Conservation (phyloP, 2,888 invertebrate species). For the Drosophila cognata region DNA sequence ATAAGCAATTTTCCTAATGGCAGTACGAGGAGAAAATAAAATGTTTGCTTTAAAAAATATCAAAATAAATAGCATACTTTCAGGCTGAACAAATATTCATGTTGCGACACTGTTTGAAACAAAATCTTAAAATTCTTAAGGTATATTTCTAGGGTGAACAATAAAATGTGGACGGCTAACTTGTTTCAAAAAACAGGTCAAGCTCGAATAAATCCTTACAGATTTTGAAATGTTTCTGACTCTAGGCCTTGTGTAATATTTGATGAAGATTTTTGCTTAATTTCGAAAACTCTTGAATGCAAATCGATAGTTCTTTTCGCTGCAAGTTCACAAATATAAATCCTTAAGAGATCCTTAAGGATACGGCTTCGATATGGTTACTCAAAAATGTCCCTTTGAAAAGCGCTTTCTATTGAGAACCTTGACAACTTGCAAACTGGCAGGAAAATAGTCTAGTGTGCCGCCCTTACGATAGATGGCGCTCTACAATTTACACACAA, state of each 20-base stretch:
- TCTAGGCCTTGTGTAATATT: too few relatives aligned
- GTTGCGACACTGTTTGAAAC: not conserved
- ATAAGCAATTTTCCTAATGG: not conserved
- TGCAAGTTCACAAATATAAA: not conserved
- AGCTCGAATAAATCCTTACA: not conserved
- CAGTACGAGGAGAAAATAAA: not conserved
- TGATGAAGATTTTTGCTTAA: too few relatives aligned
- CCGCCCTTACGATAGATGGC: constrained; percentile 5
- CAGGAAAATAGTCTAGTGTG: not conserved
- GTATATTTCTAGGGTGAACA: not conserved
- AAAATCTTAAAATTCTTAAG: too few relatives aligned
- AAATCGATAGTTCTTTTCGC: too few relatives aligned
- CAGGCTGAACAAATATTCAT: not conserved
- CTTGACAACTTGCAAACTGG: too few relatives aligned
- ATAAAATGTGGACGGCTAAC: not conserved
- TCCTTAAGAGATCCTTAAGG: not conserved
- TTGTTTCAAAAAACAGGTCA: not conserved
- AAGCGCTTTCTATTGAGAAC: not conserved
- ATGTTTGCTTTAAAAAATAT: accelerated
- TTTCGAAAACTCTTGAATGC: too few relatives aligned
- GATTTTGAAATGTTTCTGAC: not conserved
- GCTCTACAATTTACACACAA: not conserved
- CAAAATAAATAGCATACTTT: not conserved
- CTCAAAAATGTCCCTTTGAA: not conserved
- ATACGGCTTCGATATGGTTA: not conserved